A percentile compares a stretch with the other conserved stretches of the same genome.
These are phyloP conservation scores for Amphiura filiformis DNA, from an alignment of 35 echinoderm and acorn worm genomes.

Conservation along the genomic window DNA sequence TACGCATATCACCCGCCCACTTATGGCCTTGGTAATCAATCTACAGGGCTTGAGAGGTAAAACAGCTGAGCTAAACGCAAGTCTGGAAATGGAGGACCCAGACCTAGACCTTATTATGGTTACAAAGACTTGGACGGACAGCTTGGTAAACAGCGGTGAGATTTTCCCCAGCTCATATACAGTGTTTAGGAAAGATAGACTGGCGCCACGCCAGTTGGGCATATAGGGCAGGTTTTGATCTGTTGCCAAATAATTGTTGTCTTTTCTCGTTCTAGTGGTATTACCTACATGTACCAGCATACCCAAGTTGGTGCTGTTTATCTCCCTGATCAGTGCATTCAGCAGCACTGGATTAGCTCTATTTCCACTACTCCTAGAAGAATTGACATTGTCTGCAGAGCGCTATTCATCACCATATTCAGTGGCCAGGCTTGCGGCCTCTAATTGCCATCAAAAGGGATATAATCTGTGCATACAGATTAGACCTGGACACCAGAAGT, in stretches of 20 bases:
- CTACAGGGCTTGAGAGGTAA: constrained; percentile 36
- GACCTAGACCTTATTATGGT: constrained; percentile 15
- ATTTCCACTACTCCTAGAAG: constrained; percentile 72
- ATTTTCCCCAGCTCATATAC: constrained; percentile 27
- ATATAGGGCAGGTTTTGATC: too few relatives aligned
- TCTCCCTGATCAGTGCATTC: constrained; percentile 46
- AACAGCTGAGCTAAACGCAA: not conserved
- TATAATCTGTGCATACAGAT: not conserved
- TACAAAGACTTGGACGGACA: constrained; percentile 35
- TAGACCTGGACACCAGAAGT: not conserved
- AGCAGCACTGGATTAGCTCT: constrained; percentile 72
- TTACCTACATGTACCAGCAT: constrained; percentile 58
- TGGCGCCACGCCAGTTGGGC: too few relatives aligned
- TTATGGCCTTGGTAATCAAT: constrained; percentile 19
- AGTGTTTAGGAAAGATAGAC: not conserved
- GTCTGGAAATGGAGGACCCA: constrained; percentile 7
- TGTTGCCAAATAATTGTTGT: not conserved
- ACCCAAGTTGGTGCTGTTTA: constrained; percentile 7
- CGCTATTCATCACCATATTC: constrained; percentile 11
- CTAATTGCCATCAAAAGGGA: not conserved
- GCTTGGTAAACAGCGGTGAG: not conserved
- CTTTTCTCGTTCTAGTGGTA: constrained; percentile 48
- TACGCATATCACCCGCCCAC: not conserved
- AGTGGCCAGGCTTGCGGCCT: constrained; percentile 19
- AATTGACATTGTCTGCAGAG: constrained; percentile 25